Conservation (phyloP, 2,113 vertebrate species). For the Oenanthe melanoleuca region DNA sequence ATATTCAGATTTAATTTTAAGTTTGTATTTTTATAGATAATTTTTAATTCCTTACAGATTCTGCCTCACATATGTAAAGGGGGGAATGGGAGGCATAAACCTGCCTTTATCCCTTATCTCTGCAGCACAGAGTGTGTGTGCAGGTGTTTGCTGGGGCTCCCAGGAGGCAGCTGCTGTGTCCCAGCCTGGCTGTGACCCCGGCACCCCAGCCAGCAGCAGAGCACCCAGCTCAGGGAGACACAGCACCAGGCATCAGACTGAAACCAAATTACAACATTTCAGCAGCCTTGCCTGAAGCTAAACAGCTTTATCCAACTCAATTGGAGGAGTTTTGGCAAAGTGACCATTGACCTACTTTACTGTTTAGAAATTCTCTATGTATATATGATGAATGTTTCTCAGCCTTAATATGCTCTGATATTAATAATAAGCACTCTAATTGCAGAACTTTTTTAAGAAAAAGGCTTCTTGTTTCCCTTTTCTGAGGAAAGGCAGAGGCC, state of each 20-base stretch:
- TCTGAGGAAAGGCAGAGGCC: background rate
- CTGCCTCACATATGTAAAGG: background rate
- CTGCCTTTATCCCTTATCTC: background rate
- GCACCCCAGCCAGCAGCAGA: rapidly evolving
- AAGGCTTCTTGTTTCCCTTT: background rate
- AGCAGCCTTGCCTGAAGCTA: background rate
- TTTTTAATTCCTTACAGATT: background rate
- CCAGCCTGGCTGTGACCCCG: rapidly evolving
- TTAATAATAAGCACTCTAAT: background rate
- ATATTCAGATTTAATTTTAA: background rate
- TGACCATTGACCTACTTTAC: background rate
- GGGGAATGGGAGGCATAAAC: background rate
- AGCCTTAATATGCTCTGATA: background rate
- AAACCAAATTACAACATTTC: background rate
- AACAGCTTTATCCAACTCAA: background rate
- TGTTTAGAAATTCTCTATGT: background rate
- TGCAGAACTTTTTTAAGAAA: background rate
- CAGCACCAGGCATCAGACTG: background rate
- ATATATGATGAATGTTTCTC: background rate
- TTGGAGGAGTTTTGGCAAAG: background rate
- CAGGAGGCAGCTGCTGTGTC: background rate
- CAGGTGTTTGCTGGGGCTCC: background rate
- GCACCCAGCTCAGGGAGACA: background rate
- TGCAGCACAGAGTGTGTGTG: background rate
- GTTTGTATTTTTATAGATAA: background rate